A percentile compares a stretch with the other conserved stretches of the same genome.
phyloP scores from a whole-genome alignment of 1,140 invertebrate species.

The Leguminivora glycinivorella region DNA sequence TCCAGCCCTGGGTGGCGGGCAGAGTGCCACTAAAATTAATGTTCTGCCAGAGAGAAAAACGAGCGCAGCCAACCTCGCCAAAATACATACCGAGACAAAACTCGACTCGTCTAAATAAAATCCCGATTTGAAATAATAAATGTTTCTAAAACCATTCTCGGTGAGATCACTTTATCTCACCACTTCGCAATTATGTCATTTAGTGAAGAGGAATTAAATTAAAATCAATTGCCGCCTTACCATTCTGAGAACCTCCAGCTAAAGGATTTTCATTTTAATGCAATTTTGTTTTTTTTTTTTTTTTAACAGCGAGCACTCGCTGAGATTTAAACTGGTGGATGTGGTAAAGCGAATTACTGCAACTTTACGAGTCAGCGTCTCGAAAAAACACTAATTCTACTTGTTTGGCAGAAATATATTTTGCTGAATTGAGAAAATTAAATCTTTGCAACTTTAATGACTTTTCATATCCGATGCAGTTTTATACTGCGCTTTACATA shows the following conservation, averaged over 20 bases:
- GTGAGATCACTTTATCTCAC: not conserved
- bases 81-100: constrained; percentile 44
- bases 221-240: constrained; percentile 23
- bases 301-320: not conserved
- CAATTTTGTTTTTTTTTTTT: not conserved
- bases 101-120: constrained; percentile 38
- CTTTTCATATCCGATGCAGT: not conserved
- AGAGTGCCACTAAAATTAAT: constrained; percentile 76
- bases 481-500: not conserved
- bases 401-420: constrained; percentile 13
- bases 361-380: constrained; percentile 8
- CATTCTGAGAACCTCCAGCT: not conserved
- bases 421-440: constrained; percentile 3
- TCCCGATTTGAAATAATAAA: not conserved
- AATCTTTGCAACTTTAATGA: not conserved
- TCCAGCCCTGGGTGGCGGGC: constrained; percentile 57
- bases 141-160: not conserved
- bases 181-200: constrained; percentile 10
- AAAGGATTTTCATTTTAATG: constrained; percentile 19
- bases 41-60: constrained; percentile 76
- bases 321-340: not conserved
- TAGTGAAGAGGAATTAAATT: constrained; percentile 1
- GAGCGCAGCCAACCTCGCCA: constrained; percentile 57
- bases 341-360: constrained; percentile 16
- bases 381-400: not conserved